phyloP scores from a whole-genome alignment of 2,113 vertebrate species.

The Psammodynastes pulverulentus region DNA sequence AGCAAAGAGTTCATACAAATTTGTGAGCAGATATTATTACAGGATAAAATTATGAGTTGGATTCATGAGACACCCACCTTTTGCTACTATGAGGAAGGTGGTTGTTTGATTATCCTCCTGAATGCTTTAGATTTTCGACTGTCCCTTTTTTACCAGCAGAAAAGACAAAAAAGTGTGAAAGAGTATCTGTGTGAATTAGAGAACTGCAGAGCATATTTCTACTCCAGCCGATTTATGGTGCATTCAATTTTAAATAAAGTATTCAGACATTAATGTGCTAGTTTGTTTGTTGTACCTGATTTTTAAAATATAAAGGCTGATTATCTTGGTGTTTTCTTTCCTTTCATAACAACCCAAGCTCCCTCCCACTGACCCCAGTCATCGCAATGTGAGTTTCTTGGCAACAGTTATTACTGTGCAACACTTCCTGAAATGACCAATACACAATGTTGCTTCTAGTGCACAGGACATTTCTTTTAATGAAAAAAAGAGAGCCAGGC shows the following conservation, averaged over 20 bases:
- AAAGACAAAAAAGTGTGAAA: no score
- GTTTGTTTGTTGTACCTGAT: neutral
- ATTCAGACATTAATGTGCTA: neutral
- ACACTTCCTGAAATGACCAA: neutral
- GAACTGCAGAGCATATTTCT: neutral
- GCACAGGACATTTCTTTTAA: neutral
- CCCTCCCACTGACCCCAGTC: neutral
- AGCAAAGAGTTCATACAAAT: neutral
- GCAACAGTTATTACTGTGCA: neutral
- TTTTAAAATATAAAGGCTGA: neutral
- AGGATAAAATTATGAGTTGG: neutral
- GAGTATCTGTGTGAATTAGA: neutral
- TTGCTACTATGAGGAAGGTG: neutral
- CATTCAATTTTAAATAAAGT: neutral
- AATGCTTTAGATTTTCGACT: neutral
- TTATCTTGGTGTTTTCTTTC: neutral
- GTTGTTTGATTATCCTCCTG: neutral
- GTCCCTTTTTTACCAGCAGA: neutral
- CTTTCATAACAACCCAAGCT: neutral
- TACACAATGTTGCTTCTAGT: neutral
- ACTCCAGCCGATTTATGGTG: neutral
- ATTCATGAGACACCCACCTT: neutral
- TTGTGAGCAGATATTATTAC: neutral
- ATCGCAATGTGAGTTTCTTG: neutral
- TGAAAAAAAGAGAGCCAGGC: neutral